Evolutionary conservation across 1,140 invertebrate genomes (phyloP).

Genomic region (Lysiphlebus fabarum): DNA sequence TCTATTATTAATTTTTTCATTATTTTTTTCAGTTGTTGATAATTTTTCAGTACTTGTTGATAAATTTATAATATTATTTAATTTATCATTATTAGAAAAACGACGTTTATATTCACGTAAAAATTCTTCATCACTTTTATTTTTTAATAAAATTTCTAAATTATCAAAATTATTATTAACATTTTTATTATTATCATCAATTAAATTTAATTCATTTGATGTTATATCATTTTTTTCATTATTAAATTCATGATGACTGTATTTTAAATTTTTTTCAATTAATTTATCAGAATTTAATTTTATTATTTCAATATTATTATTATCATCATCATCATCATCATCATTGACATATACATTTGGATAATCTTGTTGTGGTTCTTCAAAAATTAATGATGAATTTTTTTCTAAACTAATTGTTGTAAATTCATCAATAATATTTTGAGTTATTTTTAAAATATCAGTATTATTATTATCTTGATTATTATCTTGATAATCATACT

Average conservation of each 20-base stretch:
- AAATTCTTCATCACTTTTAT: conserved; percentile 42
- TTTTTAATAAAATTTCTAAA: conserved; percentile 36
- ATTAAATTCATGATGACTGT: conserved; percentile 16
- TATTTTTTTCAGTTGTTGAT: not conserved
- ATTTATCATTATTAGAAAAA: conserved; percentile 26
- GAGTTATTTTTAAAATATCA: not conserved
- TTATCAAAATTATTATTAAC: conserved; percentile 25
- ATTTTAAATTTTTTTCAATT: conserved; percentile 7
- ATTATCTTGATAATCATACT: not conserved
- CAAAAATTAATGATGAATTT: conserved; percentile 15
- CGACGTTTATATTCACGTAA: conserved; percentile 40
- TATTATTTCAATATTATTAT: conserved; percentile 51
- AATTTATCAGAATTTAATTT: conserved; percentile 10
- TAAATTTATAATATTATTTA: conserved; percentile 7
- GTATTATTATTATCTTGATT: not conserved
- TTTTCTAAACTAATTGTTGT: conserved; percentile 2
- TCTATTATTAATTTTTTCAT: not conserved
- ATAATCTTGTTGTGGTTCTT: conserved; percentile 41
- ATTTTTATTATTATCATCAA: conserved; percentile 17
- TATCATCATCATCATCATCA: conserved; percentile 46
- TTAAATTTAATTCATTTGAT: not conserved
- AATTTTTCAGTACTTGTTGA: not conserved
- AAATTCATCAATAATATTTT: conserved; percentile 4
- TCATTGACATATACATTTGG: conserved; percentile 32
- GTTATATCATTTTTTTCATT: conserved; percentile 25